Percentiles rank a stretch among this genome's conserved stretches.
Evolutionary conservation across 2,797 vertebrate species (phyloP).

Genomic region (Bovichtus diacanthus): DNA sequence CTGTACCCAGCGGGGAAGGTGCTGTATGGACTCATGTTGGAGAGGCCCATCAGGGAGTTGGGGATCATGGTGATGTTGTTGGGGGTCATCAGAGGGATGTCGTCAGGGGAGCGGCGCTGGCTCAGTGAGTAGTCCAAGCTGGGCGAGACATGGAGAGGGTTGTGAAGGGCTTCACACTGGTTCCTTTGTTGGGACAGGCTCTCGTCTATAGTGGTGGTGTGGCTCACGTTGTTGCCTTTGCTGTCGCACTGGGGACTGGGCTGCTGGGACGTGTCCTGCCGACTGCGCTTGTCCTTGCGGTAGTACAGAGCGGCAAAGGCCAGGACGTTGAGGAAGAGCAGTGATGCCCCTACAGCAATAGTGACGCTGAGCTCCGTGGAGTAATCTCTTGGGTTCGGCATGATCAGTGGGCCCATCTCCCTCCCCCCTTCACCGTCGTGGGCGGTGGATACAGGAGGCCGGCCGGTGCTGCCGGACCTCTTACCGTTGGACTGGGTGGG

Average conservation of each 20-base stretch:
- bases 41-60: constrained; percentile 96
- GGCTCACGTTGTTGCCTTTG: constrained; percentile 88
- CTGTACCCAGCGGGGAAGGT: constrained; percentile 97
- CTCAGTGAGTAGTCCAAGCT: constrained; percentile 94
- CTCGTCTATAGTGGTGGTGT: constrained; percentile 88
- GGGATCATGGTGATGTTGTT: constrained; percentile 99
- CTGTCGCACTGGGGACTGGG: constrained; percentile 92
- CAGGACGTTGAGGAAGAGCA: constrained; percentile 97
- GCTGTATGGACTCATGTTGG: constrained; percentile 98
- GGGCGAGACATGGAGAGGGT: constrained; percentile 90
- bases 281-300: constrained; percentile 96
- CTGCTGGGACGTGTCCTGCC: constrained; percentile 94
- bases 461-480: constrained; percentile 90
- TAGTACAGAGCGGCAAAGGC: constrained; percentile 98
- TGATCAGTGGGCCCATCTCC: constrained; percentile 91
- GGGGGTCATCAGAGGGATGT: constrained; percentile 94
- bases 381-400: constrained; percentile 97
- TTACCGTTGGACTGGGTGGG: constrained; percentile 94
- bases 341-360: constrained; percentile 96
- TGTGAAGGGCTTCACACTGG: constrained; percentile 90
- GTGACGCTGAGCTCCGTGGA: constrained; percentile 99
- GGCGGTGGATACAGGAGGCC: constrained; percentile 92
- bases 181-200: constrained; percentile 91
- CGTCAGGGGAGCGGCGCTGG: constrained; percentile 95
- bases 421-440: constrained; percentile 86